Evolutionary conservation across 2,797 vertebrate species (phyloP).

Genomic region (Halcyon badia): DNA sequence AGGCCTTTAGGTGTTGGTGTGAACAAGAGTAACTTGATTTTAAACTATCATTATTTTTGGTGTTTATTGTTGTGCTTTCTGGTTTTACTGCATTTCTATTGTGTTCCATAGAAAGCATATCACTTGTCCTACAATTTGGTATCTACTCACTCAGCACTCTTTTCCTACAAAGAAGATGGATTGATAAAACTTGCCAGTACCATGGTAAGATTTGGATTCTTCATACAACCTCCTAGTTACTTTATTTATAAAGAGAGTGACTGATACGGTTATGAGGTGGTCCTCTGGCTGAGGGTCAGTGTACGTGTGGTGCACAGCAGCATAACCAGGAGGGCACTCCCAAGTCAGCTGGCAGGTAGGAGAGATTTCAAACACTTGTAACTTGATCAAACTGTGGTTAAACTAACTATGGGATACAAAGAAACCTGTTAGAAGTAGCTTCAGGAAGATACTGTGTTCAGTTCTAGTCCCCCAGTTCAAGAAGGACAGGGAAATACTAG

Average conservation of each 20-base stretch:
- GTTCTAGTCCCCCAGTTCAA: no score
- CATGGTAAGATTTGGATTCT: background rate
- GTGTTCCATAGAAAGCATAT: background rate
- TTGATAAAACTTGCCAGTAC: background rate
- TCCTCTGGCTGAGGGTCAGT: background rate
- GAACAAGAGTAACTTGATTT: background rate
- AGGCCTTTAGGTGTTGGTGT: background rate
- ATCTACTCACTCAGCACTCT: background rate
- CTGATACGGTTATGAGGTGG: accelerated
- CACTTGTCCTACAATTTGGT: background rate
- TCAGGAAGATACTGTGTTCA: background rate
- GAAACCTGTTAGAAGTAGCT: background rate
- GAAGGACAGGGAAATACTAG: no score
- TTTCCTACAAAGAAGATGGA: background rate
- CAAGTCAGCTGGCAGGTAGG: background rate
- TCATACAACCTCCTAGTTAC: background rate
- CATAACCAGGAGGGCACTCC: background rate
- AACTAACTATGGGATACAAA: background rate
- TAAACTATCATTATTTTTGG: background rate
- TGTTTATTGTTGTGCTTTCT: background rate
- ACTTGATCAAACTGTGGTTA: background rate
- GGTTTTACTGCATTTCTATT: background rate
- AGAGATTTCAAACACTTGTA: background rate
- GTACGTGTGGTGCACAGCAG: background rate
- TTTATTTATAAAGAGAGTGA: background rate